phyloP scores from a whole-genome alignment of 1,140 invertebrate species.

The Pseudomyrmex dendroicus region DNA sequence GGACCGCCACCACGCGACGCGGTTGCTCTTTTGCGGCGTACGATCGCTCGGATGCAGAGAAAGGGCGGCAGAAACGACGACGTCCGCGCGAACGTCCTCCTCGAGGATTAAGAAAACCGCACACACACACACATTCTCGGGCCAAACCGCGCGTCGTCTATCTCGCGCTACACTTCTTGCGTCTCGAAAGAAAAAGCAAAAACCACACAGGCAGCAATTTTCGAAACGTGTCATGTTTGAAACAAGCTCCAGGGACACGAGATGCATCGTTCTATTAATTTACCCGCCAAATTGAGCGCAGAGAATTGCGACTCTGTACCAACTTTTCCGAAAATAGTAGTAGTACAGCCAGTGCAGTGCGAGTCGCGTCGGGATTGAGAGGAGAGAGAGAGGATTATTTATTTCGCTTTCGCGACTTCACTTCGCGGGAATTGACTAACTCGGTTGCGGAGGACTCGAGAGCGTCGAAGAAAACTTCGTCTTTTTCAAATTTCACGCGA shows the following conservation, averaged over 20 bases:
- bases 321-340: conserved; percentile 14
- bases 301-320: conserved; percentile 25
- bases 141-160: too few relatives aligned
- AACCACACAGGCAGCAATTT: conserved; percentile 26
- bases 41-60: conserved; percentile 11
- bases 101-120: neutral
- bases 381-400: neutral
- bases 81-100: neutral
- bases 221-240: conserved; percentile 40
- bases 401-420: neutral
- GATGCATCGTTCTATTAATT: conserved; percentile 43
- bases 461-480: neutral
- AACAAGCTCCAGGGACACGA: conserved; percentile 41
- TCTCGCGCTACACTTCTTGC: neutral
- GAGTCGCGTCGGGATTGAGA: conserved; percentile 15
- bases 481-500: neutral
- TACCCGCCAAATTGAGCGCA: conserved; percentile 30
- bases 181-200: neutral
- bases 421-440: too few relatives aligned
- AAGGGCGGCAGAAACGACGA: neutral
- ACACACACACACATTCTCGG: neutral
- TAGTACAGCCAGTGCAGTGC: conserved; percentile 21
- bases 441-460: too few relatives aligned
- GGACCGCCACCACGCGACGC: conserved; percentile 79
- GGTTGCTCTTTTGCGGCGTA: conserved; percentile 66